Base-by-base conservation (phyloP, 2,888 invertebrate species). In the Archips crataeganus region DNA sequence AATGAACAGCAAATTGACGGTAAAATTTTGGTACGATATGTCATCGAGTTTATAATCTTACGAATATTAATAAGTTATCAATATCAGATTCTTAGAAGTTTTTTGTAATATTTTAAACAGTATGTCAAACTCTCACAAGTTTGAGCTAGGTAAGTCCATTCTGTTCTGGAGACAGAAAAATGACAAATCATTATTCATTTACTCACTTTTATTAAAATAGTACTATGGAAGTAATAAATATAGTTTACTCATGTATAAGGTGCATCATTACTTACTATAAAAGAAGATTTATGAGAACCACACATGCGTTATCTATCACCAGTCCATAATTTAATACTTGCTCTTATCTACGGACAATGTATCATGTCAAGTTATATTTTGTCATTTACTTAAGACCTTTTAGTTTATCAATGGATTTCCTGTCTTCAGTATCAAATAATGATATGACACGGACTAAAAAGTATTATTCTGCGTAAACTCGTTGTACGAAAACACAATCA, bases 221-320 rank as follows among this genome's bases (percentile, higher is more conserved):
- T 13, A 47, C 13, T n/a, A 51, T 51, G n/a, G 51, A 51, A 51
- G 51, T 51, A 51, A 51, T 51, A 51, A 51, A 54, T 9, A 23
- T 54, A 54, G 54, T 23, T 9, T 39, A 39, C 39, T 39, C 5
- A 6, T 39, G 39, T 54, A 54, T 54, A 5, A 54, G 3, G 5
- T 57, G 11, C 57, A 32, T 32, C 32, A 32, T 57, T 57, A 45
- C 70, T 54, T 76, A 78, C 74, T 75, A 60, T 76, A 79, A 85
- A 84, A 78, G 73, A 85, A 84, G 85, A 90, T 90, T 89, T 87
- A 90, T 89, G 81, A 76, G 80, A 81, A 84, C 86, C 85, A 82
- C 82, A 82, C 82, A 82, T 80, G 82, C 84, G 87, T 87, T 91
- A 91, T 91, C 92, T 91, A 91, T 91, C 92, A 69, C 66, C 65